phyloP scores from a whole-genome alignment of 2,797 vertebrate genomes.

The Trachurus trachurus region DNA sequence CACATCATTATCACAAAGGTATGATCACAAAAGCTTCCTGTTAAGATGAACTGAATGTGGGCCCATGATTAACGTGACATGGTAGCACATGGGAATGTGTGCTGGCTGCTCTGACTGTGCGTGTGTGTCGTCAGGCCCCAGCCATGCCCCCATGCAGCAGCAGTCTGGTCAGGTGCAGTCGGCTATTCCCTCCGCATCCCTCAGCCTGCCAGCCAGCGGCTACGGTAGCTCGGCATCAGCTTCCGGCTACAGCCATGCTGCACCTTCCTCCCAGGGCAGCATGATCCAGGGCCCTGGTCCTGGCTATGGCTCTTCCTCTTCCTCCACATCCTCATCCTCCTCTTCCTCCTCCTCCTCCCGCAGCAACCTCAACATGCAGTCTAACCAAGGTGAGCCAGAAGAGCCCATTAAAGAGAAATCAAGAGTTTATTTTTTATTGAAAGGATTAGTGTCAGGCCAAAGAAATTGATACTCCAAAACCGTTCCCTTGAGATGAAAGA shows the following conservation, averaged over 20 bases:
- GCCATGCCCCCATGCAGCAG: constrained; percentile 92
- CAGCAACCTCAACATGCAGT: constrained; percentile 95
- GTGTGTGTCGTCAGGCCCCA: constrained; percentile 88
- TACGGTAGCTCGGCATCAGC: constrained; percentile 79
- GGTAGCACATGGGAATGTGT: constrained; percentile 21
- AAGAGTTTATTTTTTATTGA: not conserved
- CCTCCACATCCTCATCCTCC: constrained; percentile 83
- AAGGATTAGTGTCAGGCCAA: not conserved
- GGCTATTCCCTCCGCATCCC: constrained; percentile 89
- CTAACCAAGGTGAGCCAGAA: constrained; percentile 91
- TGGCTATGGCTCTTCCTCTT: constrained; percentile 87
- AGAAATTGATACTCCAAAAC: not conserved
- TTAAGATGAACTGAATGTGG: constrained; percentile 85
- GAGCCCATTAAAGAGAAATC: constrained; percentile 3
- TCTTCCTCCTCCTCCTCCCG: constrained; percentile 91
- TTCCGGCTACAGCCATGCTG: constrained; percentile 90
- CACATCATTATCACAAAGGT: not conserved
- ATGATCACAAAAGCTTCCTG: constrained; percentile 28
- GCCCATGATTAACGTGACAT: constrained; percentile 35
- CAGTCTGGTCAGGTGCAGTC: constrained; percentile 92
- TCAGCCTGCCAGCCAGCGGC: constrained; percentile 90
- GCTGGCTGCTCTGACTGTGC: constrained; percentile 70
- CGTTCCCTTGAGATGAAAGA: not conserved
- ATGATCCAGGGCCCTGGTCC: constrained; percentile 90
- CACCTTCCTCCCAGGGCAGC: constrained; percentile 90